Evolutionary conservation across 2,797 vertebrate species (phyloP).

Genomic region (Chanos chanos): DNA sequence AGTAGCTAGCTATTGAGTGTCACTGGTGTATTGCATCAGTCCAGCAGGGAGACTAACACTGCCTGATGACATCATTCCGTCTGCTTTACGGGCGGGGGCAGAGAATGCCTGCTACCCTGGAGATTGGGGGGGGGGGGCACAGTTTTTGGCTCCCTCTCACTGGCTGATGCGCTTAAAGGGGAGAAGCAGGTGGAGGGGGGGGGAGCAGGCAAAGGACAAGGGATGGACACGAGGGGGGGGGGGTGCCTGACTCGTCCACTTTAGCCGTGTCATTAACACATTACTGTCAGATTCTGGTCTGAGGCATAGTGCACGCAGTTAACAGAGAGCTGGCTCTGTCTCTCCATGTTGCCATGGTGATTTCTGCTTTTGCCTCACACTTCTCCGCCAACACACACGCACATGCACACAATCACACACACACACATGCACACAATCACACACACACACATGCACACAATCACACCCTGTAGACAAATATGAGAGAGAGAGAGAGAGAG

Average conservation of each 20-base stretch:
- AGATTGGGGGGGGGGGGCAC: slow-evolving; percentile 6
- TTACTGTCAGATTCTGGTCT: slow-evolving; percentile 23
- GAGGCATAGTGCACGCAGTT: neutral
- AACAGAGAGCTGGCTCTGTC: neutral
- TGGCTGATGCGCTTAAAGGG: slow-evolving; percentile 29
- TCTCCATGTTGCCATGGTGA: neutral
- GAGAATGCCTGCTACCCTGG: slow-evolving; percentile 38
- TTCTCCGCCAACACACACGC: neutral
- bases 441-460: neutral
- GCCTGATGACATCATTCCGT: slow-evolving; percentile 70
- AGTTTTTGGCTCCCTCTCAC: slow-evolving; percentile 19
- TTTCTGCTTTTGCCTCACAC: too few relatives aligned
- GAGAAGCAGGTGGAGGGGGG: neutral
- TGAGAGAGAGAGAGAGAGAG: neutral
- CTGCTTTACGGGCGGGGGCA: slow-evolving; percentile 44
- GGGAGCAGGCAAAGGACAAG: too few relatives aligned
- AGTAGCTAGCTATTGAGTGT: slow-evolving; percentile 61
- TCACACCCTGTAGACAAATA: neutral
- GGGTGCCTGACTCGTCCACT: slow-evolving; percentile 20
- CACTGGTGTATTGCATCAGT: slow-evolving; percentile 70
- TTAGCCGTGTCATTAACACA: slow-evolving; percentile 43
- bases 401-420: slow-evolving; percentile 3
- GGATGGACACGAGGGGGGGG: neutral
- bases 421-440: neutral
- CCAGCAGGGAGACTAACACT: slow-evolving; percentile 62